Conservation (phyloP, 2,113 vertebrate genomes). For the Tenebrosternarchus preto region DNA sequence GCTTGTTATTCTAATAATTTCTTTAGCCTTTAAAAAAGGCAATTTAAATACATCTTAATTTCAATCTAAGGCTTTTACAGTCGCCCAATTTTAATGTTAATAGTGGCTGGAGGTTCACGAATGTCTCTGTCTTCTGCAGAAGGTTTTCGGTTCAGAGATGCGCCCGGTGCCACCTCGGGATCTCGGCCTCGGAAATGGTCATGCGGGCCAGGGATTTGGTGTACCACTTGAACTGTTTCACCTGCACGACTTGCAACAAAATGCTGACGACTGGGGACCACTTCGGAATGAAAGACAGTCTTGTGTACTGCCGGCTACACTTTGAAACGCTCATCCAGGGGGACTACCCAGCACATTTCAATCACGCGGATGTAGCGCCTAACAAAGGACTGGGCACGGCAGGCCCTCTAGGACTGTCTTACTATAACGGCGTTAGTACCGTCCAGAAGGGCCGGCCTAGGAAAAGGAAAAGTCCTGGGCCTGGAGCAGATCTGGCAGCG, state of each 20-base stretch:
- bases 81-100: neutral
- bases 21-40: too few species aligned
- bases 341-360: conserved; percentile 94
- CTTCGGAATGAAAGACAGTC: conserved; percentile 99
- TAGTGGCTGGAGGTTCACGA: conserved; percentile 3
- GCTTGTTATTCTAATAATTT: too few species aligned
- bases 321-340: conserved; percentile 98
- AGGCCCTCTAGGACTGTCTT: conserved; percentile 91
- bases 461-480: conserved; percentile 94
- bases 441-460: conserved; percentile 96
- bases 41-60: too few species aligned
- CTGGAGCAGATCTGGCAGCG: conserved; percentile 91
- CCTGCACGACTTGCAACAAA: conserved; percentile 97
- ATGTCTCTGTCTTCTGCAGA: conserved; percentile 74
- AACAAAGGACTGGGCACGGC: conserved; percentile 88
- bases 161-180: conserved; percentile 95
- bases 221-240: conserved; percentile 99
- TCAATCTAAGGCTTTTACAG: too few species aligned
- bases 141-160: conserved; percentile 99
- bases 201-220: conserved; percentile 98
- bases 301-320: conserved; percentile 98
- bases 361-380: conserved; percentile 87
- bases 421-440: conserved; percentile 96
- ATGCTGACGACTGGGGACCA: conserved; percentile 98
- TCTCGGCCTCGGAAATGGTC: conserved; percentile 99